Evolutionary conservation across 2,797 vertebrate species (phyloP), one percentile per base, ranked within the genome.

Genomic region (Squalus acanthias): DNA sequence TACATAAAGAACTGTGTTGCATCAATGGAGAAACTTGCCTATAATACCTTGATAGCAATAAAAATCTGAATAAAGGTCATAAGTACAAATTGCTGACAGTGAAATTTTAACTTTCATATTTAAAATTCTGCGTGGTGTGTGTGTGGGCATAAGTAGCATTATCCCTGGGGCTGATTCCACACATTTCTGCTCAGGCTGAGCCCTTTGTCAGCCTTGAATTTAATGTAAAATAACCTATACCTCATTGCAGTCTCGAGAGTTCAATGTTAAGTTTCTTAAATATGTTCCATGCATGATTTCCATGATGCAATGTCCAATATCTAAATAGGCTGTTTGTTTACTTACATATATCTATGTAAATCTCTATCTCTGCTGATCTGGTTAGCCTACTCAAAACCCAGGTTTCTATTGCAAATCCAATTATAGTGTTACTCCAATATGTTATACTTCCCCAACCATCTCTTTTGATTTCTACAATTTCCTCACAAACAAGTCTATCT

Each of bases 381-480:
- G 33, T 24, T 46, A 67, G 65, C 63, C 63, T 67, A 0, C 63
- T 39, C 65, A 69, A 63, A 46, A 67, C 65, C n/a, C 63, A 69
- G 20, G 63, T 69, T 69, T 93, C 20, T 20, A 67, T 22, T 26
- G 63, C 22, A 93, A 69, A 93, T 93, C n/a, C 17, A 20, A 93
- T 93, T 46, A 24, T 22, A 93, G 20, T 85, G 20, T 46, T 46
- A 67, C 63, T 93, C n/a, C 91, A 67, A 93, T 9, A 69, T 12
- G n/a, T 39, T 24, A 24, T 46, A 67, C n/a, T 12, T 67, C 46
- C 91, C 15, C n/a, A 46, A 69, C 63, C n/a, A 93, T 24, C 39
- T 93, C 91, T 93, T 93, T 93, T 39, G 91, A 93, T 93, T n/a
- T 46, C n/a, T 46, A 39, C 33, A 93, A 65, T 93, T 93, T 67